These are phyloP conservation scores for Drosophila novamexicana DNA, from an alignment of 1,140 invertebrate genomes.

Conservation along the genomic window DNA sequence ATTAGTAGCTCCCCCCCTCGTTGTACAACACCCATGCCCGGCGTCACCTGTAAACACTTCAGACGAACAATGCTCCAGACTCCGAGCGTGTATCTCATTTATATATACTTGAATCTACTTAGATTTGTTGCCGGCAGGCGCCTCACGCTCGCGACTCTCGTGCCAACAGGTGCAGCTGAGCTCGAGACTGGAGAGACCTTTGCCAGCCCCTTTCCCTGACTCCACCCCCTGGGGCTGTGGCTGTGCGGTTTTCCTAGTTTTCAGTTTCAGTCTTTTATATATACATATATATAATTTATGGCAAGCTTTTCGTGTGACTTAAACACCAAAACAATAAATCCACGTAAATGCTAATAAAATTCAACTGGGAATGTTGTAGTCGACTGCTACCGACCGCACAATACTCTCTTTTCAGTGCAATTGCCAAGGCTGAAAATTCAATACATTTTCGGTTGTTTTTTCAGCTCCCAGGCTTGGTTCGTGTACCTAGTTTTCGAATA, in stretches of 20 bases:
- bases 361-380: not conserved
- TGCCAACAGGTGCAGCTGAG: conserved; percentile 29
- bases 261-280: conserved; percentile 10
- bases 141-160: conserved; percentile 37
- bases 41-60: conserved; percentile 13
- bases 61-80: conserved; percentile 17
- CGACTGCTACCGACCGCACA: not conserved
- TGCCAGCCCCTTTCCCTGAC: not conserved
- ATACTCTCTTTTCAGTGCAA: not conserved
- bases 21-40: not conserved
- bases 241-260: conserved; percentile 10
- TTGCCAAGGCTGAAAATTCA: too few species aligned
- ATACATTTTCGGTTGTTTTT: too few species aligned
- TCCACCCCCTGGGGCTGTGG: conserved; percentile 7
- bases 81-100: not conserved
- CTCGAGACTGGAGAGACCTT: conserved; percentile 21
- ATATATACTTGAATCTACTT: not conserved
- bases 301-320: conserved; percentile 62
- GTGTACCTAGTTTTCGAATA: too few species aligned
- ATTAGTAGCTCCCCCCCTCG: conserved; percentile 8
- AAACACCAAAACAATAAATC: conserved; percentile 65
- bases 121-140: conserved; percentile 6
- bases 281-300: conserved; percentile 60
- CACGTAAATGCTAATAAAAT: conserved; percentile 55
- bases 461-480: too few species aligned